These are phyloP conservation scores for Hemiscyllium ocellatum DNA, from an alignment of 2,113 vertebrate genomes.

Conservation along the genomic window DNA sequence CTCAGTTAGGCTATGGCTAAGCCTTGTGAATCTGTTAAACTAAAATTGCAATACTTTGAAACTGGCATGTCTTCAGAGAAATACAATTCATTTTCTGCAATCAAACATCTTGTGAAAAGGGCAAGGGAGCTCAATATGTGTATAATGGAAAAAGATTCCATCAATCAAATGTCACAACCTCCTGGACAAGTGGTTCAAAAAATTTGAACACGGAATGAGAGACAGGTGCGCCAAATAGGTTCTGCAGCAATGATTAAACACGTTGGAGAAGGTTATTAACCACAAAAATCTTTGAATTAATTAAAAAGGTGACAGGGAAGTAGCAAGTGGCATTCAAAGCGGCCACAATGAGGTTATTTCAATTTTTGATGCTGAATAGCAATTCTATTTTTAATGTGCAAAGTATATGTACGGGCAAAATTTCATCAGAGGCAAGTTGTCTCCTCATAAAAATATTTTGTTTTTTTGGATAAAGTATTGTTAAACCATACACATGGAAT, in stretches of 20 bases:
- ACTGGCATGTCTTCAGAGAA: neutral
- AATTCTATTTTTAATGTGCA: neutral
- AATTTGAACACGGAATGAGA: neutral
- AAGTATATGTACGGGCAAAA: neutral
- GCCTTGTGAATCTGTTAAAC: neutral
- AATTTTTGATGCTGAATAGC: neutral
- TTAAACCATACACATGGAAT: neutral
- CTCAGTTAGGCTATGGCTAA: neutral
- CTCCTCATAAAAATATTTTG: neutral
- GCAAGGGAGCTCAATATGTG: neutral
- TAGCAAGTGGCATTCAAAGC: neutral
- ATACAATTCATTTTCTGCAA: constrained; percentile 22
- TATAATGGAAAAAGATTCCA: constrained; percentile 9
- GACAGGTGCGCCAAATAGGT: neutral
- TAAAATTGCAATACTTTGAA: neutral
- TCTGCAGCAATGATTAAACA: neutral
- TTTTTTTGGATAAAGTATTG: neutral
- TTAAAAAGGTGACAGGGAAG: neutral
- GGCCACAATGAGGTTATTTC: neutral
- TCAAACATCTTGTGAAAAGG: constrained; percentile 14
- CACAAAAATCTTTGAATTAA: neutral
- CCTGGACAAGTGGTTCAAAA: neutral
- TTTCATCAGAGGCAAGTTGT: neutral
- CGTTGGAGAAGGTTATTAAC: neutral
- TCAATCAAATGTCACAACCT: neutral